phyloP scores from a whole-genome alignment of 2,797 vertebrate species.

The Oryzias dopingdopingensis region DNA sequence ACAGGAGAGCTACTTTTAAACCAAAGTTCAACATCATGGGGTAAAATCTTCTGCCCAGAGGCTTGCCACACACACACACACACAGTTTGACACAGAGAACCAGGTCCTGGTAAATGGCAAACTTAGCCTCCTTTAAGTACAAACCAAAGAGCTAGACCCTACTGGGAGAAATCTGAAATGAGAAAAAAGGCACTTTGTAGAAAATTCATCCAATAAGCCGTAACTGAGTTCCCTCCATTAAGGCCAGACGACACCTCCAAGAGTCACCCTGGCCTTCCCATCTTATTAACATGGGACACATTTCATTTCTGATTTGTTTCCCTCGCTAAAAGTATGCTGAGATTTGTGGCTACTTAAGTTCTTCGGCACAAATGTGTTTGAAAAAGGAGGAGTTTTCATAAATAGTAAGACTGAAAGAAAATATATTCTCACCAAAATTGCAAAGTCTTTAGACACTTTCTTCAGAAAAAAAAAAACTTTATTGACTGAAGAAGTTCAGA shows the following conservation, averaged over 20 bases:
- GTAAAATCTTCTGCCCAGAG: slow-evolving; percentile 25
- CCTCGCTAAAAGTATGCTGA: slow-evolving; percentile 58
- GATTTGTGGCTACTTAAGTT: slow-evolving; percentile 42
- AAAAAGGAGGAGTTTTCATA: background rate
- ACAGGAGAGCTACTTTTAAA: slow-evolving; percentile 30
- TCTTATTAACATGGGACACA: slow-evolving; percentile 27
- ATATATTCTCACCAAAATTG: too few species aligned
- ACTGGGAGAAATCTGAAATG: slow-evolving; percentile 39
- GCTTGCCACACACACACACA: slow-evolving; percentile 2
- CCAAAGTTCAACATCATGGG: slow-evolving; percentile 26
- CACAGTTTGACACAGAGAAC: slow-evolving; percentile 9
- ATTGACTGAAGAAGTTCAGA: too few species aligned
- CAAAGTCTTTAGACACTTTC: too few species aligned
- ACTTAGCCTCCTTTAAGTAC: slow-evolving; percentile 15
- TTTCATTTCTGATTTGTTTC: slow-evolving; percentile 30
- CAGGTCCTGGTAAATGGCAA: slow-evolving; percentile 29
- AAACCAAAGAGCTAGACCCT: slow-evolving; percentile 31
- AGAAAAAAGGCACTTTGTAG: slow-evolving; percentile 55
- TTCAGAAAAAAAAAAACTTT: background rate
- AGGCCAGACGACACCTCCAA: slow-evolving; percentile 57
- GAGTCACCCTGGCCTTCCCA: slow-evolving; percentile 33
- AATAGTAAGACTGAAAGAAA: background rate
- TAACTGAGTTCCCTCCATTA: slow-evolving; percentile 36
- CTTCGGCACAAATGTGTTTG: slow-evolving; percentile 24
- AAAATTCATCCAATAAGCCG: slow-evolving; percentile 11